A percentile compares a stretch with the other conserved stretches of the same genome.
Evolutionary conservation across 2,113 vertebrate species (phyloP).

Genomic region (Aplodontia rufa): DNA sequence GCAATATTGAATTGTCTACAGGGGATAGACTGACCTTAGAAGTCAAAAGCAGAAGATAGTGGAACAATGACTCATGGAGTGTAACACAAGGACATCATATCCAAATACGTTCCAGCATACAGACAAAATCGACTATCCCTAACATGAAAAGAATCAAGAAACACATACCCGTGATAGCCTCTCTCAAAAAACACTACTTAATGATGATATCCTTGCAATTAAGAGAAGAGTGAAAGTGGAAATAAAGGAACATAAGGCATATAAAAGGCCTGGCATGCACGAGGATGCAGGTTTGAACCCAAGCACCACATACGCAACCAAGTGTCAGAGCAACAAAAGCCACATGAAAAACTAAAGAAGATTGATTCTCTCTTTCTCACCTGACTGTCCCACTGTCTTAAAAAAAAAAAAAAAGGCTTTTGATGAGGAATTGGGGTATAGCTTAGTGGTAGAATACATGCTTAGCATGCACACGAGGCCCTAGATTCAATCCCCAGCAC

Average conservation of each 20-base stretch:
- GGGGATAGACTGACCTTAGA: not conserved
- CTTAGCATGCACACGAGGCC: too few species aligned
- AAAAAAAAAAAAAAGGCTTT: not conserved
- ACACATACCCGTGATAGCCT: not conserved
- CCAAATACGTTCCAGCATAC: not conserved
- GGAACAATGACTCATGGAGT: not conserved
- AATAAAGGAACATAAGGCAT: not conserved
- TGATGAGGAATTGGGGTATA: not conserved
- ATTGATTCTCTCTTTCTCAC: too few species aligned
- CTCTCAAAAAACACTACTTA: not conserved
- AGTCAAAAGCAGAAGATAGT: not conserved
- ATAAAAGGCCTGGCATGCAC: too few species aligned
- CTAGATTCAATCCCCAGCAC: not conserved
- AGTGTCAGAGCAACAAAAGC: too few species aligned
- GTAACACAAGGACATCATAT: not conserved
- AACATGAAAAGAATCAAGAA: not conserved
- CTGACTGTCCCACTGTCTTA: too few species aligned
- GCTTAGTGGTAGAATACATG: not conserved
- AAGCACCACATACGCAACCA: too few species aligned
- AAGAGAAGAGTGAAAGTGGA: not conserved
- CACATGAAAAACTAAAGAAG: too few species aligned
- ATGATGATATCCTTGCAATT: not conserved
- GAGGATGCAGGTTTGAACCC: too few species aligned
- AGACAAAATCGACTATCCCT: not conserved
- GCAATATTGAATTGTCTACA: not conserved